phyloP scores from a whole-genome alignment of 2,888 invertebrate genomes.

The Willowsia nigromaculata region DNA sequence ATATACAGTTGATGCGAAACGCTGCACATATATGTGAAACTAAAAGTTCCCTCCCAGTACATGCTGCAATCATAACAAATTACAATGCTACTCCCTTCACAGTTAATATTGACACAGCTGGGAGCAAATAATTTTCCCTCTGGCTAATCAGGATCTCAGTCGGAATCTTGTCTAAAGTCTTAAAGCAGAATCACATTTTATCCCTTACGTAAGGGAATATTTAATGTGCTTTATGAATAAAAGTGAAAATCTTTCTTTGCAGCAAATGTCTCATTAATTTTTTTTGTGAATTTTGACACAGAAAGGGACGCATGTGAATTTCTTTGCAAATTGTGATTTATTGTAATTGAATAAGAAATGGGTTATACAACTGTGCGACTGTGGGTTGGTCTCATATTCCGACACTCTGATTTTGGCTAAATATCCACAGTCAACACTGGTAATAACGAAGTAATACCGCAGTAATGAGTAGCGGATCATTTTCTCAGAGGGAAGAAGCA shows the following conservation, averaged over 20 bases:
- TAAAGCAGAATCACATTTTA: neutral
- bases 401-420: neutral
- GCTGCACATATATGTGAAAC: too few relatives aligned
- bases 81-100: neutral
- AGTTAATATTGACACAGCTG: neutral
- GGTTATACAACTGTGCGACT: neutral
- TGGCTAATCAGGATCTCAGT: slow-evolving; percentile 17
- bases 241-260: neutral
- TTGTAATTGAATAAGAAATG: slow-evolving; percentile 10
- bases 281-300: neutral
- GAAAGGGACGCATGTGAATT: neutral
- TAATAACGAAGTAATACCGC: neutral
- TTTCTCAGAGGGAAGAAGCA: slow-evolving; percentile 41
- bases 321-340: slow-evolving; percentile 60
- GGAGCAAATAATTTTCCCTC: slow-evolving; percentile 25
- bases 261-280: slow-evolving; percentile 1
- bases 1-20: too few relatives aligned
- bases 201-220: neutral
- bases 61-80: neutral
- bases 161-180: slow-evolving; percentile 14
- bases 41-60: neutral
- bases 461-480: neutral
- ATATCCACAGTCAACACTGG: neutral
- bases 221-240: neutral
- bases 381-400: neutral